Evolutionary conservation across 2,888 invertebrate genomes (phyloP), one percentile per base, ranked within the genome.

Genomic region (Scaptomyza caliginosa): DNA sequence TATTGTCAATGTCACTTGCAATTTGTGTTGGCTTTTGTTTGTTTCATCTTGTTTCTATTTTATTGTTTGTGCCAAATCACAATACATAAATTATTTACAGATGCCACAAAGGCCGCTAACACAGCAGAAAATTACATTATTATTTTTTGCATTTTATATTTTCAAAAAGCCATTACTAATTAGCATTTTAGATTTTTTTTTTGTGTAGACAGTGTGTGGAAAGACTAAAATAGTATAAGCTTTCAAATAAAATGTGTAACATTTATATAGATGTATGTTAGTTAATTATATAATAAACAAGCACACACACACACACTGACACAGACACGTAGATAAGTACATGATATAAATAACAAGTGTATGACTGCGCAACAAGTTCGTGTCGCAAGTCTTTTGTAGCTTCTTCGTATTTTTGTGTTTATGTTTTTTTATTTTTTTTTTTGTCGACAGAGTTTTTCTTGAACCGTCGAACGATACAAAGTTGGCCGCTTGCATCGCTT

Each of bases 311-410:
- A 30, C 8, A 16, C 13, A 23, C 46, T 26, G 38, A 28, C 10
- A 30, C 8, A 16, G n/a, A 32, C 4, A 28, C 3, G 13, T 32
- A 13, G 2, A n/a, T 51, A 51, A 59, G 70, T 62, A 71, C 70
- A 62, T 54, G 71, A 67, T 71, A 71, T 63, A 71, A 71, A 71
- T 71, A 57, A 48, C 63, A 71, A 71, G 71, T 71, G 57, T 67
- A 50, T 51, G 71, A 57, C 45, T 71, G 57, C 50, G 57, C 74
- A 70, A 67, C 75, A 71, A 70, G 80, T 78, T 77, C 63, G 77
- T 81, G 62, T 68, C 72, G 67, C 60, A 67, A 81, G 76, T 80
- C 72, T 80, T 80, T 76, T 34, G 16, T 34, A 34, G 34, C 34
- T 34, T 34, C 34, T 34, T 8, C 34, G 42, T 16, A 34, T 43